Percentiles rank a stretch among this genome's conserved stretches.
phyloP scores from a whole-genome alignment of 2,113 vertebrate genomes.

The Pipra filicauda region DNA sequence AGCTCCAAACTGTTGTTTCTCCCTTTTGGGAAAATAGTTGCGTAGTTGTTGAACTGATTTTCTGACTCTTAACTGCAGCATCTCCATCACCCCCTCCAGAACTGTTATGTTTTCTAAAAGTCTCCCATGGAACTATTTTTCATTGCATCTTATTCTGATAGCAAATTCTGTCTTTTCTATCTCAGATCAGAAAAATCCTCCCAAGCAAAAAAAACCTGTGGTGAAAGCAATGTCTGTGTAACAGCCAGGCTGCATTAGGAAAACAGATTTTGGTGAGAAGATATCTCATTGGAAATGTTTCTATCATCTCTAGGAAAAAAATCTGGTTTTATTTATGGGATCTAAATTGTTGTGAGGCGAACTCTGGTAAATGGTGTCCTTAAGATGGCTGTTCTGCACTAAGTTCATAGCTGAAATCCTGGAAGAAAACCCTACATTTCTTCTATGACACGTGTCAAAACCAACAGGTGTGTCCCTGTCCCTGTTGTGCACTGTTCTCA shows the following conservation, averaged over 20 bases:
- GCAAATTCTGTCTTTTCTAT: neutral
- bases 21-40: neutral
- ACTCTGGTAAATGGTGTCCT: neutral
- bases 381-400: neutral
- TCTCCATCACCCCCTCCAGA: neutral
- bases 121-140: neutral
- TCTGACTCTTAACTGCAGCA: neutral
- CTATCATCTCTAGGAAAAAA: neutral
- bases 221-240: fast-evolving
- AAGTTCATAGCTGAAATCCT: neutral
- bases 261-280: neutral
- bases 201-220: neutral
- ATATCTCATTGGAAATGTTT: neutral
- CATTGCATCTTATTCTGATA: neutral
- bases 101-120: neutral
- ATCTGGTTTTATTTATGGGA: neutral
- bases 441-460: neutral
- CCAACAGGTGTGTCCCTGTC: neutral
- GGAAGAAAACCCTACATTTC: neutral
- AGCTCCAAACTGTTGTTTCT: neutral
- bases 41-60: neutral
- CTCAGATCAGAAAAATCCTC: neutral
- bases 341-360: neutral
- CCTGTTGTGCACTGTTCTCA: neutral
- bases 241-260: neutral